Evolutionary conservation across 2,113 vertebrate genomes (phyloP), one percentile per base, ranked within the genome.

Genomic region (Prinia subflava): DNA sequence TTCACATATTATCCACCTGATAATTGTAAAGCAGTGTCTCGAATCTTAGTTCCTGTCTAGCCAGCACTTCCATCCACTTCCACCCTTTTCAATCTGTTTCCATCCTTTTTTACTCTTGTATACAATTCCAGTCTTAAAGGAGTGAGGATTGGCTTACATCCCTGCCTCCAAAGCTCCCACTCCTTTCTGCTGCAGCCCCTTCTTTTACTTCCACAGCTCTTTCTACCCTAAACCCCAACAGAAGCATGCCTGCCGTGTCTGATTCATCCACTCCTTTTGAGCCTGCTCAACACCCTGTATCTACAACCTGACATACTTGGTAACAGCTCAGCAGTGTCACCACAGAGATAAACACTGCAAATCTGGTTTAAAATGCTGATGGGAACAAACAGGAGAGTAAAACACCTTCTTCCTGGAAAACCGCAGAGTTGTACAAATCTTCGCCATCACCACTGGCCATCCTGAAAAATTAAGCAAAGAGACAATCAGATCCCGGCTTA

Each of bases 351-450:
- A 53, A 42, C 39, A 12, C 55, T 10, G 28, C 31, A 69, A 30
- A 90, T 41, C 13, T 19, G 10, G 37, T 75, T 75, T 56, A 5
- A 75, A 70, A 20, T 15, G 15, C 35, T 47, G 77, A 18, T 50
- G 53, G 31, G 68, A 77, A 59, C 11, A 62, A 83, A 69, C 4
- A 78, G n/a, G 37, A 47, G 39, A 89, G 67, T 16, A 53, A 79
- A 84, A 7, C 47, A 97, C 97, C 96, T 95, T 94, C 83, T 84
- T 85, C 74, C 55, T 76, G 42, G 31, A 75, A 75, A 67, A 47
- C 9, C 50, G 41, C 16, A 0, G 13, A 21, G 89, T 31, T 46
- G 13, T 79, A 24, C 35, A 81, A 49, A 46, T 20, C 64, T 59
- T 87, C 62, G 0, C 56, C 78, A 35, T 7, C 62, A 63, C n/a